These are phyloP conservation scores for Sebastiscus albofasciatus DNA, from an alignment of 2,797 vertebrate genomes.

Conservation along the genomic window DNA sequence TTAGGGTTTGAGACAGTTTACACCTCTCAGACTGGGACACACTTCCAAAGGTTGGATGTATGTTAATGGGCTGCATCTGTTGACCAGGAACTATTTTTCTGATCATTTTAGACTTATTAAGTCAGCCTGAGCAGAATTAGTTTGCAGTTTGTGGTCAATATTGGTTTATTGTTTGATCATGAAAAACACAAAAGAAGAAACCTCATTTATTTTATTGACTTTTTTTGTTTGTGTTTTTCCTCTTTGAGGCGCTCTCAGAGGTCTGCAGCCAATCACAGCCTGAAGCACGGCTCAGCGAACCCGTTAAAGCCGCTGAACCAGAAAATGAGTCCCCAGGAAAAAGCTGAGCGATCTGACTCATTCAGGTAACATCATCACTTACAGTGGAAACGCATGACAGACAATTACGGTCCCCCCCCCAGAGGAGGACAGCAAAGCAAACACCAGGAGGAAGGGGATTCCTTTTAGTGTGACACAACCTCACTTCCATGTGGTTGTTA, in stretches of 20 bases:
- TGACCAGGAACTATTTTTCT: constrained; percentile 1
- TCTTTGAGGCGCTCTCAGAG: constrained; percentile 6
- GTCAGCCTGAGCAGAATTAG: background rate
- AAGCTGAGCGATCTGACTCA: constrained; percentile 39
- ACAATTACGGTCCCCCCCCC: constrained; percentile 11
- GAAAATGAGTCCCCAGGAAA: constrained; percentile 49
- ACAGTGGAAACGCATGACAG: constrained; percentile 43
- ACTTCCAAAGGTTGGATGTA: background rate
- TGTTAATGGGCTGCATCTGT: constrained; percentile 36
- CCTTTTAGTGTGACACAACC: constrained; percentile 14
- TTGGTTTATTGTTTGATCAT: constrained; percentile 32
- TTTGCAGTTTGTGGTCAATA: background rate
- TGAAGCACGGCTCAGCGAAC: constrained; percentile 1
- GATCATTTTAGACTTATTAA: background rate
- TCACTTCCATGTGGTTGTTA: constrained; percentile 7
- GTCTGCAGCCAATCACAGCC: constrained; percentile 47
- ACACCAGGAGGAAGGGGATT: constrained; percentile 4
- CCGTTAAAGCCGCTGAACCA: constrained; percentile 41
- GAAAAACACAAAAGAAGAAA: constrained; percentile 27
- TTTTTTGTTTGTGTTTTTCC: constrained; percentile 10
- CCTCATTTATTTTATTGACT: constrained; percentile 1
- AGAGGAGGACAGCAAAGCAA: background rate
- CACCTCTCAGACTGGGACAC: constrained; percentile 16
- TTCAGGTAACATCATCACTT: constrained; percentile 50
- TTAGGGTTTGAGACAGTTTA: constrained; percentile 34